These are phyloP conservation scores for Dolichomitus sp. DNA, from an alignment of 2,888 invertebrate genomes.

Conservation along the genomic window DNA sequence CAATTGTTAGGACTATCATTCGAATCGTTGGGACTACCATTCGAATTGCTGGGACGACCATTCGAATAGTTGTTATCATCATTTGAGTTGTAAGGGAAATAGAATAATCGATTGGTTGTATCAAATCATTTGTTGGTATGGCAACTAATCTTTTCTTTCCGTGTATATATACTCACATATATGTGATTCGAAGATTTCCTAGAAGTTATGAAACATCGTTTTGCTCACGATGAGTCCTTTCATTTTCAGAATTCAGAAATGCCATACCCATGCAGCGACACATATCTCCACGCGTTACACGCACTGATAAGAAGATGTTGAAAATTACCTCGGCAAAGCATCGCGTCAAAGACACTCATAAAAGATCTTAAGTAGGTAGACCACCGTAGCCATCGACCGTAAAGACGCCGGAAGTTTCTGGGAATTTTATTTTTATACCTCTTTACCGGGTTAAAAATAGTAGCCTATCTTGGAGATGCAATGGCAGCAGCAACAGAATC, in stretches of 20 bases:
- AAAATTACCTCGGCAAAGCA: constrained; percentile 20
- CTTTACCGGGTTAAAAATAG: constrained; percentile 59
- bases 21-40: too few relatives aligned
- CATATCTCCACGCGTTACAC: background rate
- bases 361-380: constrained; percentile 17
- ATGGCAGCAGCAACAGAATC: constrained; percentile 27
- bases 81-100: too few relatives aligned
- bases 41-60: too few relatives aligned
- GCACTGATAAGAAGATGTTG: background rate
- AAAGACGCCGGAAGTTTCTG: constrained; percentile 47
- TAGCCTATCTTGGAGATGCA: constrained; percentile 23
- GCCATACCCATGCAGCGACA: background rate
- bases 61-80: too few relatives aligned
- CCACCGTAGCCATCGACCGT: constrained; percentile 15
- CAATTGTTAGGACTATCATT: too few relatives aligned
- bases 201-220: too few relatives aligned
- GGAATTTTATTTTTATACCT: constrained; percentile 60
- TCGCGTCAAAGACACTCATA: background rate
- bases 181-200: too few relatives aligned
- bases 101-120: too few relatives aligned
- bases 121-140: too few relatives aligned
- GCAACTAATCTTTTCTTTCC: too few relatives aligned
- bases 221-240: too few relatives aligned
- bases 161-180: too few relatives aligned
- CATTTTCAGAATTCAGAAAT: background rate